Base-by-base conservation (phyloP, 1,140 invertebrate genomes). In the Cylas formicarius region DNA sequence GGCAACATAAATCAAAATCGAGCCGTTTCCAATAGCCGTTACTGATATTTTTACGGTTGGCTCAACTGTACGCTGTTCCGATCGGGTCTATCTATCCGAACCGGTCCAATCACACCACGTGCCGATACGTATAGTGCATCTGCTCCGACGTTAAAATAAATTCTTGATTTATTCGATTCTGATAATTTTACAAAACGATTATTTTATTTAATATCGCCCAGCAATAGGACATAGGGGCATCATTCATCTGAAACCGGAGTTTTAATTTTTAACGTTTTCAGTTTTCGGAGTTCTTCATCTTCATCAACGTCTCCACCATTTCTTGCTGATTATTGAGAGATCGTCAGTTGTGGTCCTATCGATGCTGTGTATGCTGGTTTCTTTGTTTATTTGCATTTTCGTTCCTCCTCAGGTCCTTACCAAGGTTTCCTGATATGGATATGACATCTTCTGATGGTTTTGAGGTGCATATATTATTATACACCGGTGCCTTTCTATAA, bases 141-240 rank as follows among this genome's bases (percentile, higher is more conserved):
- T 60, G 60, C 50, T 48, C 31, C 44, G 36, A 8, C 24, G n/a
- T 46, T 56, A 53, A 52, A 56, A 55, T 58, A 57, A 60, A 47
- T 42, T 35, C 39, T 17, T 58, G 60, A 62, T 62, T 60, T 62
- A 62, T 58, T 32, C 52, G 31, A 42, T 48, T 57, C 54, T 53
- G 41, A 57, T 60, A 58, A 60, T 58, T 62, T 60, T 59, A 57
- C 55, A 58, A 57, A 57, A 51, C 55, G 57, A 57, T 59, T 59
- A 59, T 59, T 59, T 57, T 57, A 55, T 55, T 59, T 57, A 59
- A 59, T 55, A 59, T 57, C 57, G 50, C 50, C 42, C 32, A 44
- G 27, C 31, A 26, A 45, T 37, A 36, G 41, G n/a, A n/a, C n/a
- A n/a, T n/a, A n/a, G n/a, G n/a, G n/a, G n/a, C n/a, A n/a, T n/a